Evolutionary conservation across 2,113 vertebrate genomes (phyloP).

Genomic region (Coptodon bakossiorum): DNA sequence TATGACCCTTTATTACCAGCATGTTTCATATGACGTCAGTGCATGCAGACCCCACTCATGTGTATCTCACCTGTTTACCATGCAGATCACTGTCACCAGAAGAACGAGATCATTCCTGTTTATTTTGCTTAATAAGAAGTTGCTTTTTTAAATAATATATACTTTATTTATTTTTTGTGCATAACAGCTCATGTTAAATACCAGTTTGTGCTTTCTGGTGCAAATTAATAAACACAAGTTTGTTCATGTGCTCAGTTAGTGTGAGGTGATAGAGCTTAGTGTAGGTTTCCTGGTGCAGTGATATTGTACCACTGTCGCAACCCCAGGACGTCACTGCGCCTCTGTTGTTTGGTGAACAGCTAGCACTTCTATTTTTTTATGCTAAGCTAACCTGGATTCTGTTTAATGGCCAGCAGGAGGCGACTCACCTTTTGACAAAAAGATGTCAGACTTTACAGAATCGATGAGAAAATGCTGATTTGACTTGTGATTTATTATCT

Average conservation of each 20-base stretch:
- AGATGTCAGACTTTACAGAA: neutral
- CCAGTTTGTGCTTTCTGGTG: neutral
- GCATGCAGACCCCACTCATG: rapidly evolving
- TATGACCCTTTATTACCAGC: neutral
- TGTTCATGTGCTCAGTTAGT: rapidly evolving
- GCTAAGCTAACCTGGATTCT: neutral
- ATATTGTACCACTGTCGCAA: neutral
- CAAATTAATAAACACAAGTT: neutral
- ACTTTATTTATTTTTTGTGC: neutral
- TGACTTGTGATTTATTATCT: neutral
- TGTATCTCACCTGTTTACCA: neutral
- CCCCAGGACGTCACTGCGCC: neutral
- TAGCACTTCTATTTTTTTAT: neutral
- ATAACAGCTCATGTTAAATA: neutral
- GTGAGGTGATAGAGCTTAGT: neutral
- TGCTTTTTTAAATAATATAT: neutral
- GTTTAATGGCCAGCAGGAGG: rapidly evolving
- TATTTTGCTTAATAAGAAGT: neutral
- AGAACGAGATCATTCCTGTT: neutral
- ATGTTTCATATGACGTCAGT: rapidly evolving
- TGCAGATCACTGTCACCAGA: neutral
- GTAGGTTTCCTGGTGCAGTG: neutral
- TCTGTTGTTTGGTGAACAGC: rapidly evolving
- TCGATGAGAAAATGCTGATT: neutral
- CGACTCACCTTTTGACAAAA: neutral